Percentiles rank a stretch among this genome's conserved stretches.
phyloP scores from a whole-genome alignment of 1,140 invertebrate species.

The Luehdorfia chinensis region DNA sequence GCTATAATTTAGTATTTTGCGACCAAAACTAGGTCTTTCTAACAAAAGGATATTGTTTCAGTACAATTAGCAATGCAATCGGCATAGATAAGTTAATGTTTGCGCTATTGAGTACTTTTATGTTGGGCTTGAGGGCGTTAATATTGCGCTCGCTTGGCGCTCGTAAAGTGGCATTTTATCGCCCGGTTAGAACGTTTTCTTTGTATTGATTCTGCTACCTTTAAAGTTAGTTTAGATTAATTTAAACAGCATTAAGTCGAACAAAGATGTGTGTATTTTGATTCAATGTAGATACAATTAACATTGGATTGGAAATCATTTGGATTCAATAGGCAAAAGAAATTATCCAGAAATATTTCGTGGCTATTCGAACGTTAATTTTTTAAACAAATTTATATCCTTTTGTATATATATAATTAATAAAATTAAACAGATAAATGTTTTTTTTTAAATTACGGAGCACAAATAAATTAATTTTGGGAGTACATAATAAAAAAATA shows the following conservation, averaged over 20 bases:
- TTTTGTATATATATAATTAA: too few relatives aligned
- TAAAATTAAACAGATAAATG: too few relatives aligned
- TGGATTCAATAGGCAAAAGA: too few relatives aligned
- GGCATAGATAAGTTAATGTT: slow-evolving; percentile 66
- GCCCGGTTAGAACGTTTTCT: neutral
- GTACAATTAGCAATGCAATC: slow-evolving; percentile 62
- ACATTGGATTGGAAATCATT: too few relatives aligned
- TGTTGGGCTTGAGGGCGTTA: slow-evolving; percentile 17
- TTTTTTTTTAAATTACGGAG: too few relatives aligned
- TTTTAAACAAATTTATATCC: too few relatives aligned
- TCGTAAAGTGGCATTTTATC: slow-evolving; percentile 13
- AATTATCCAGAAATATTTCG: too few relatives aligned
- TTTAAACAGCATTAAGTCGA: neutral
- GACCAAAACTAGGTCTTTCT: slow-evolving; percentile 61
- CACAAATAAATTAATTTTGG: too few relatives aligned
- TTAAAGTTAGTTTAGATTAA: neutral
- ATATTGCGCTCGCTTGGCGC: slow-evolving; percentile 22
- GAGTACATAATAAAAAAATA: too few relatives aligned
- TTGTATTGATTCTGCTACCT: neutral
- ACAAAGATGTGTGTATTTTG: too few relatives aligned
- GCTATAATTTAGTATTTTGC: slow-evolving; percentile 60
- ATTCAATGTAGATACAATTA: too few relatives aligned
- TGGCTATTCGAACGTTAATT: too few relatives aligned
- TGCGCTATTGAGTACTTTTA: slow-evolving; percentile 38
- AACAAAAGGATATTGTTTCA: slow-evolving; percentile 67